These are phyloP conservation scores for Dolichotis patagonum DNA, from an alignment of 2,113 vertebrate species.

Conservation along the genomic window DNA sequence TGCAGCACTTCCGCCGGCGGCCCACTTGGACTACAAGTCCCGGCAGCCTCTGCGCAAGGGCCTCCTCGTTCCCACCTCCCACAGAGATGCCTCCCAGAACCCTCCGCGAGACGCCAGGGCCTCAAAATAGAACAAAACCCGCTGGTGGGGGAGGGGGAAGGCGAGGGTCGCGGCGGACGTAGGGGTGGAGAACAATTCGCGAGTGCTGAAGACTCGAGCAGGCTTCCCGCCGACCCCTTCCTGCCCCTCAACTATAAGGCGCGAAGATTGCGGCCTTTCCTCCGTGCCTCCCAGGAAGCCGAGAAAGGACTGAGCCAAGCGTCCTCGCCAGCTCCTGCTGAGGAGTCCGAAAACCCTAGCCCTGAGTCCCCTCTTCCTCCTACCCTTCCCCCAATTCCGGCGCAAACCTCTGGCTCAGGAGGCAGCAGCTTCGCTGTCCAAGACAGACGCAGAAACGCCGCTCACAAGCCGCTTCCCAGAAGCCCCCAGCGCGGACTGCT, in stretches of 20 bases:
- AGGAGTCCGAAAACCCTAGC: neutral
- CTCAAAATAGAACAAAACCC: conserved; percentile 81
- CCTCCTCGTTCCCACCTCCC: neutral
- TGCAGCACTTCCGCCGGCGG: conserved; percentile 25
- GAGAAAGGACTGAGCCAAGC: neutral
- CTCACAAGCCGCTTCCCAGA: conserved; percentile 75
- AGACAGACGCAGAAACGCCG: conserved; percentile 68
- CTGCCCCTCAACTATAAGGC: neutral
- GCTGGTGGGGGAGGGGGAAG: conserved; percentile 65
- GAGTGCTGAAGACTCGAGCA: neutral
- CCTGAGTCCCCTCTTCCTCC: neutral
- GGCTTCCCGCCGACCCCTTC: neutral
- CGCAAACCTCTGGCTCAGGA: conserved; percentile 68
- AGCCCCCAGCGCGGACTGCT: conserved; percentile 75
- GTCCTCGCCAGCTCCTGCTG: neutral
- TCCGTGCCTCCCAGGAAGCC: neutral
- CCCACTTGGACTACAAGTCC: conserved; percentile 61
- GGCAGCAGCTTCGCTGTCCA: conserved; percentile 55
- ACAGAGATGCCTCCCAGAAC: conserved; percentile 71
- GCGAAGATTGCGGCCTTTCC: neutral
- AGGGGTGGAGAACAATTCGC: fast-evolving
- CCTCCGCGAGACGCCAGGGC: conserved; percentile 61
- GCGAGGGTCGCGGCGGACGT: neutral
- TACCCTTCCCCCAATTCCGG: neutral
- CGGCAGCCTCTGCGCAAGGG: conserved; percentile 7